Base-by-base conservation (phyloP, 2,797 vertebrate species). In the Spizella passerina region DNA sequence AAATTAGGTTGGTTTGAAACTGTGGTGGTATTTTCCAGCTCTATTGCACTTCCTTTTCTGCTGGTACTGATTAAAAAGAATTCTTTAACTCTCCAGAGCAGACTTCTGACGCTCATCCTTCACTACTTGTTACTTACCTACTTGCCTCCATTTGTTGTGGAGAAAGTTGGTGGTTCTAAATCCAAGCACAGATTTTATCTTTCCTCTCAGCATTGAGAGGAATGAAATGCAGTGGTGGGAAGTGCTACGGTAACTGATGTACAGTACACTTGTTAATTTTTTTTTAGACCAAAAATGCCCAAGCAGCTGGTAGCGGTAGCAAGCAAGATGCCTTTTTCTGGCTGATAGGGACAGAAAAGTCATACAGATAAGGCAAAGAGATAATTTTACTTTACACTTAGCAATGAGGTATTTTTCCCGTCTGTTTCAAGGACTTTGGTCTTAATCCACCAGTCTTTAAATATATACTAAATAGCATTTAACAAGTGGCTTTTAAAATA, bases 401-500 rank as follows among this genome's bases (percentile, higher is more conserved):
- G 59, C 43, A 80, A 11, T 69, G 84, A 96, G 81, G 61, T 95
- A 85, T 57, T 93, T 94, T 95, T 93, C 47, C 68, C 60, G 6
- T 57, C 36, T 94, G 12, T 90, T 90, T 89, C 90, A 94, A 96
- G 86, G 86, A 91, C 83, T 92, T 96, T 84, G 78, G 81, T 92
- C 44, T 85, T 82, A 71, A 81, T 89, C 78, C 92, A 80, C 52
- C 78, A 91, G 78, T 32, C 84, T 95, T 93, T 96, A 92, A 61
- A 87, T 94, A 80, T 81, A 85, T 55, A 90, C 86, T 71, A 96
- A 96, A 94, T 41, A 85, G 71, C 27, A n/a, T 91, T 97, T 96
- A 96, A 94, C 88, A 94, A 97, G 76, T 90, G 53, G 61, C 75
- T 92, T 96, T 97, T 96, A 87, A 95, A 97, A 95, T 93, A 94